These are phyloP conservation scores for Brachyalestes nurse DNA, from an alignment of 2,797 vertebrate genomes.

Conservation along the genomic window DNA sequence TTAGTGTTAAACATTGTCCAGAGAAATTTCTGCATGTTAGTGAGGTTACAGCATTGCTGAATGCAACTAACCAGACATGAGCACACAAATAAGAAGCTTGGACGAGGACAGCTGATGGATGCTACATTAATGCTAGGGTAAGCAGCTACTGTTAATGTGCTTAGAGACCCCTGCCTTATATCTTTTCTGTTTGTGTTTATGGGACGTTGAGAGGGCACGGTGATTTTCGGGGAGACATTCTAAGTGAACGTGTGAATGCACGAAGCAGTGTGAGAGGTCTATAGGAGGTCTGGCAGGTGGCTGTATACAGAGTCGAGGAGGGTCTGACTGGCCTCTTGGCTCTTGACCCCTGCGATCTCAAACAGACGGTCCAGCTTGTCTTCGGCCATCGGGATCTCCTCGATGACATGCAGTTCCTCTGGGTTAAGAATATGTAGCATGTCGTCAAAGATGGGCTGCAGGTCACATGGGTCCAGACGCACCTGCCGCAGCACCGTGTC, in stretches of 20 bases:
- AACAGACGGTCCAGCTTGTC: constrained; percentile 95
- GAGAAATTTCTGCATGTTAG: constrained; percentile 24
- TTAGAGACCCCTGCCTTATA: constrained; percentile 2
- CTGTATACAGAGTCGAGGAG: constrained; percentile 97
- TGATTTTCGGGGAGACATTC: not conserved
- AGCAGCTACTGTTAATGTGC: constrained; percentile 28
- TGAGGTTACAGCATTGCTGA: constrained; percentile 47
- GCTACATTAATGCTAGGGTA: constrained; percentile 13
- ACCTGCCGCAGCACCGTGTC: constrained; percentile 97
- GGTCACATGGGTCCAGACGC: constrained; percentile 93
- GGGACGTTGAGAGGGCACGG: not conserved
- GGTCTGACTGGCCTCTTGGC: constrained; percentile 97
- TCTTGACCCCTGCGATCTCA: constrained; percentile 95
- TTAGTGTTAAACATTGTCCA: constrained; percentile 50
- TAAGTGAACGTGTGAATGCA: no score
- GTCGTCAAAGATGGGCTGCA: constrained; percentile 98
- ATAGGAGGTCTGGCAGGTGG: constrained; percentile 94
- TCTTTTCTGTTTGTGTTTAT: constrained; percentile 14
- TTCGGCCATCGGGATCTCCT: constrained; percentile 90
- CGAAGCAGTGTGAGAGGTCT: constrained; percentile 56
- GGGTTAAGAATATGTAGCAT: constrained; percentile 97
- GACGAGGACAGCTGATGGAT: constrained; percentile 40
- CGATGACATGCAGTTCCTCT: constrained; percentile 90
- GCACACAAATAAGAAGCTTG: constrained; percentile 59
- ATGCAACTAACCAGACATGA: constrained; percentile 27